A percentile compares a stretch with the other conserved stretches of the same genome.
These are phyloP conservation scores for Melanostigma gelatinosum DNA, from an alignment of 2,113 vertebrate species.

Conservation along the genomic window DNA sequence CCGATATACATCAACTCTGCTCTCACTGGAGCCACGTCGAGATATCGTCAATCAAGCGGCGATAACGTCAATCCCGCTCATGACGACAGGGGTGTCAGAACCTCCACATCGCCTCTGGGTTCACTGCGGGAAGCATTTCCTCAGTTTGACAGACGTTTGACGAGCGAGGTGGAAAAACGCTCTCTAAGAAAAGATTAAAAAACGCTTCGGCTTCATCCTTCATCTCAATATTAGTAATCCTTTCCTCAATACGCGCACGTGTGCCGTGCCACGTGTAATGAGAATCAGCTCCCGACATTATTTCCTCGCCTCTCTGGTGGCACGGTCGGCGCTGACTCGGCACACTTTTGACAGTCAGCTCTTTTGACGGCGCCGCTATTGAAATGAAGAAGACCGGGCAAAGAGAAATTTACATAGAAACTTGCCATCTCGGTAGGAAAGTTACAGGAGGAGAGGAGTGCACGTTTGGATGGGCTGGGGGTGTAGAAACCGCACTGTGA, in stretches of 20 bases:
- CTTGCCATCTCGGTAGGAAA: constrained; percentile 58
- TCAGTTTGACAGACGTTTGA: constrained; percentile 24
- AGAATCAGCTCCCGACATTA: constrained; percentile 34
- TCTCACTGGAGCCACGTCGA: neutral
- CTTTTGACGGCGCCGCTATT: constrained; percentile 54
- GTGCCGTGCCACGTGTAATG: neutral
- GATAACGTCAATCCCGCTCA: constrained; percentile 12
- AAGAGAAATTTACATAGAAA: constrained; percentile 64
- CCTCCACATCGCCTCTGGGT: neutral
- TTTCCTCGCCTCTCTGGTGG: constrained; percentile 31
- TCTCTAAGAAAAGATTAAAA: neutral
- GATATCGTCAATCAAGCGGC: constrained; percentile 14
- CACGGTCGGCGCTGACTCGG: constrained; percentile 53
- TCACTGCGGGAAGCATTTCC: constrained; percentile 11
- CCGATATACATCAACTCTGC: neutral
- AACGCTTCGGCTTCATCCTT: constrained; percentile 11
- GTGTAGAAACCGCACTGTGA: constrained; percentile 47
- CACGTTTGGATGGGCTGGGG: neutral
- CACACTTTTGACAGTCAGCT: constrained; percentile 59
- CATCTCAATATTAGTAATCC: constrained; percentile 26
- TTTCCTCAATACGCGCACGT: constrained; percentile 7
- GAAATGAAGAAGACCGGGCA: constrained; percentile 54
- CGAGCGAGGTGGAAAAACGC: neutral
- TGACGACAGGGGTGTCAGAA: neutral
- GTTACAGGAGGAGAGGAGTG: constrained; percentile 25